Conservation (phyloP, 2,888 invertebrate species). For the Dicyrtoma fusca region DNA sequence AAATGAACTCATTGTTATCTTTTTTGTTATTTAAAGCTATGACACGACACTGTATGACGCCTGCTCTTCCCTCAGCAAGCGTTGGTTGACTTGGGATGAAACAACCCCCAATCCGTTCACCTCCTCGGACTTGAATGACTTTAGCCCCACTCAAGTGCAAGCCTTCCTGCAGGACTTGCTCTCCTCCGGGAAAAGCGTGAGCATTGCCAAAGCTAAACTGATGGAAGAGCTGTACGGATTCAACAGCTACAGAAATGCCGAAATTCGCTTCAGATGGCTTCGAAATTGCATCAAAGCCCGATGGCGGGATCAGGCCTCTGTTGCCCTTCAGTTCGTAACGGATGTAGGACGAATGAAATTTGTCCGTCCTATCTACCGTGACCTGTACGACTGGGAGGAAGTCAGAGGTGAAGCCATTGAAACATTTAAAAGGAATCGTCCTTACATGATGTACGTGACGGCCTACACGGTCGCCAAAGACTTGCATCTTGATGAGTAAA, state of each 20-base stretch:
- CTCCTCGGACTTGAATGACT: slow-evolving; percentile 63
- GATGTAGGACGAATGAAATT: slow-evolving; percentile 89
- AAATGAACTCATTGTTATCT: no score
- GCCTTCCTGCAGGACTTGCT: slow-evolving; percentile 64
- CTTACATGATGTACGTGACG: slow-evolving; percentile 60
- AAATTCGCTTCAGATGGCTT: slow-evolving; percentile 73
- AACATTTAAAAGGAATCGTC: slow-evolving; percentile 52
- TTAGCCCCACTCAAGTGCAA: slow-evolving; percentile 70
- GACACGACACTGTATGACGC: slow-evolving; percentile 70
- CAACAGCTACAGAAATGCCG: slow-evolving; percentile 71
- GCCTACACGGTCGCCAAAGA: slow-evolving; percentile 59
- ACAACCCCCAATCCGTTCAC: slow-evolving; percentile 61
- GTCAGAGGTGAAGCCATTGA: slow-evolving; percentile 19
- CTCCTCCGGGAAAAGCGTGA: slow-evolving; percentile 57
- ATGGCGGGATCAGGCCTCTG: slow-evolving; percentile 69
- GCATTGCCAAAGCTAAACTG: slow-evolving; percentile 66
- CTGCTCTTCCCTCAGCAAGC: slow-evolving; percentile 65
- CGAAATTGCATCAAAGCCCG: slow-evolving; percentile 75
- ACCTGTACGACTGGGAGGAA: slow-evolving; percentile 49
- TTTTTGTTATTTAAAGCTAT: slow-evolving; percentile 67
- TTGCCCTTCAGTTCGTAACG: slow-evolving; percentile 76
- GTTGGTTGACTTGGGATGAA: slow-evolving; percentile 64
- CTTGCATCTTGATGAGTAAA: slow-evolving; percentile 46
- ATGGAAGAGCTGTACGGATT: slow-evolving; percentile 71
- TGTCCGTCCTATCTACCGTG: slow-evolving; percentile 82